A percentile compares a stretch with the other conserved stretches of the same genome.
Conservation (phyloP, 2,797 vertebrate genomes). For the Thalassophryne amazonica region DNA sequence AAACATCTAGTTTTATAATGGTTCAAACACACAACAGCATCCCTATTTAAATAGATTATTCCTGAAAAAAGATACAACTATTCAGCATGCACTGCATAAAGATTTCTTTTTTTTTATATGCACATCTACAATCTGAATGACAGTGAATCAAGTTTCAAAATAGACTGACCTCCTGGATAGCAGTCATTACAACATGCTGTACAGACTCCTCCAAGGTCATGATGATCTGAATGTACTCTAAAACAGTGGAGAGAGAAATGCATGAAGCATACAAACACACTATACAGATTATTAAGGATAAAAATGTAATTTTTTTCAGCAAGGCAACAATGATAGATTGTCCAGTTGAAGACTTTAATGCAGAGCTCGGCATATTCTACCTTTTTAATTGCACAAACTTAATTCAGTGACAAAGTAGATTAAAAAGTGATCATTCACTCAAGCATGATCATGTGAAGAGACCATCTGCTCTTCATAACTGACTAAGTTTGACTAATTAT, state of each 20-base stretch:
- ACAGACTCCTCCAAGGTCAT: conserved; percentile 99
- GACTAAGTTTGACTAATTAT: too few species aligned
- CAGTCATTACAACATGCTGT: conserved; percentile 97
- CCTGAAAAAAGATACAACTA: neutral
- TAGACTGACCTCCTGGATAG: conserved; percentile 92
- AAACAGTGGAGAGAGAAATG: conserved; percentile 3
- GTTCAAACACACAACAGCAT: too few species aligned
- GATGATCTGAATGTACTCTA: conserved; percentile 96
- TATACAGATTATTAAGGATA: neutral
- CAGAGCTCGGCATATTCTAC: too few species aligned
- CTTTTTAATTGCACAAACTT: too few species aligned
- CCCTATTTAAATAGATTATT: too few species aligned
- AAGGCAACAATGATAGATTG: conserved; percentile 26
- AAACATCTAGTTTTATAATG: too few species aligned
- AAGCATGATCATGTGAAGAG: too few species aligned
- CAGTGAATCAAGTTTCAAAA: neutral
- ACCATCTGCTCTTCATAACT: too few species aligned
- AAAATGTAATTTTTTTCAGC: neutral
- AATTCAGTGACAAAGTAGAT: too few species aligned
- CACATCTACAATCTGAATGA: neutral
- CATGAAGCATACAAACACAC: neutral
- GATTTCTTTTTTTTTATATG: neutral
- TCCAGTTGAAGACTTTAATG: neutral
- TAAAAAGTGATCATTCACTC: too few species aligned
- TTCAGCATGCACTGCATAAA: neutral